Evolutionary conservation across 2,113 vertebrate species (phyloP), one percentile per base, ranked within the genome.

Genomic region (Protobothrops mucrosquamatus): DNA sequence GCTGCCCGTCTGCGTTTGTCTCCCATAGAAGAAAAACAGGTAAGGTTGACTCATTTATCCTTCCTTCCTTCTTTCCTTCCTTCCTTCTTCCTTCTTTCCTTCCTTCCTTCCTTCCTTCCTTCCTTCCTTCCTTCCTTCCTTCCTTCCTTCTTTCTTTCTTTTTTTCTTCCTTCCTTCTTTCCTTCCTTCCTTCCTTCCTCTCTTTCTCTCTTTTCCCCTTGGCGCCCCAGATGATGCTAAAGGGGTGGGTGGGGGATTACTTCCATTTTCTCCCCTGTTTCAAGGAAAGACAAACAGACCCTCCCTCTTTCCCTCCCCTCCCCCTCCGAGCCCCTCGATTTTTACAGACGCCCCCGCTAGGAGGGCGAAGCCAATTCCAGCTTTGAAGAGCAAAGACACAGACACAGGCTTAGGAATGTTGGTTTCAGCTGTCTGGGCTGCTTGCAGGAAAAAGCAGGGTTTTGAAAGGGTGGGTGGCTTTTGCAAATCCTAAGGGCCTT

Each of bases 11-110:
- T 56, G 15, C 3, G 34, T 91, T 23, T 94, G 95, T 87, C 56
- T 4, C 1, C 29, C 86, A 93, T 96, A 97, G 97, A 97, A 48
- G 97, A 97, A 94, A 97, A 97, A 94, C 97, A 96, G 97, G 97
- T 96, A 96, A 94, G 96, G 93, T 93, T n/a, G 39, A 7, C 2
- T 15, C 6, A 7, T 5, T 15, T 52, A 4, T 29, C 18, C 14
- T 52, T 2, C 34, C 46, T 48, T 6, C 4, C n/a, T n/a, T n/a
- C n/a, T n/a, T n/a, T n/a, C n/a, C n/a, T n/a, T n/a, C n/a, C n/a
- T n/a, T n/a, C n/a, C n/a, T n/a, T n/a, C n/a, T n/a, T n/a, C n/a
- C n/a, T n/a, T n/a, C n/a, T n/a, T n/a, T n/a, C n/a, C n/a, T n/a
- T n/a, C n/a, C n/a, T n/a, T n/a, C n/a, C n/a, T n/a, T n/a, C n/a